Evolutionary conservation across 2,113 vertebrate species (phyloP), one percentile per base, ranked within the genome.

Genomic region (Procavia capensis): DNA sequence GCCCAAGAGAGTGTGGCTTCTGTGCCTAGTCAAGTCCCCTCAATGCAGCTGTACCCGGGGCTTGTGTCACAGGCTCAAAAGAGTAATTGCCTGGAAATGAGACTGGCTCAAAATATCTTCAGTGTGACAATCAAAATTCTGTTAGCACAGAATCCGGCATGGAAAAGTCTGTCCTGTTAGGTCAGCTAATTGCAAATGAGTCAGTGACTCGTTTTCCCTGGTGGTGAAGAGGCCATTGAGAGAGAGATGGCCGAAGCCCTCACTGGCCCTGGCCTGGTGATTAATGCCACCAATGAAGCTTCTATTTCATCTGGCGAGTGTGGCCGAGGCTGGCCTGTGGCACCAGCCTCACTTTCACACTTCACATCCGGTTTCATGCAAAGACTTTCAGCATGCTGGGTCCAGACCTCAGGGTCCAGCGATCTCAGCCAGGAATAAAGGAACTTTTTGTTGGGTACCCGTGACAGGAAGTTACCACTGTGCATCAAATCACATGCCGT

Each of bases 181-280:
- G 99, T 99, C 99, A 99, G 98, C 98, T 99, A 99, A 98, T 99
- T 99, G 97, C 98, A 99, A 98, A 98, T 98, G 98, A 98, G 98
- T 99, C 99, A 99, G 98, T 98, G 98, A 98, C 99, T 99, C 98
- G 98, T 99, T 98, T 99, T 99, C 98, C 97, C 98, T 97, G 85
- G 90, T 98, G 99, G 98, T 99, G 99, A 99, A 99, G 99, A 99
- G 98, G 98, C 98, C 98, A 99, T 99, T 99, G 99, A 99, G 98
- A 98, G 99, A 98, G 98, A 99, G 99, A 98, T 99, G 99, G 99
- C 91, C 98, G 98, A 98, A 99, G 98, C 95, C 97, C 98, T 98
- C 96, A 29, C 98, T 96, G 98, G 98, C 98, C 98, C 94, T 95
- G 98, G 98, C 95, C 97, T 96, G 97, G 97, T 96, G 93, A 98